Base-by-base conservation (phyloP, 2,113 vertebrate species). In the Artemisiospiza belli region DNA sequence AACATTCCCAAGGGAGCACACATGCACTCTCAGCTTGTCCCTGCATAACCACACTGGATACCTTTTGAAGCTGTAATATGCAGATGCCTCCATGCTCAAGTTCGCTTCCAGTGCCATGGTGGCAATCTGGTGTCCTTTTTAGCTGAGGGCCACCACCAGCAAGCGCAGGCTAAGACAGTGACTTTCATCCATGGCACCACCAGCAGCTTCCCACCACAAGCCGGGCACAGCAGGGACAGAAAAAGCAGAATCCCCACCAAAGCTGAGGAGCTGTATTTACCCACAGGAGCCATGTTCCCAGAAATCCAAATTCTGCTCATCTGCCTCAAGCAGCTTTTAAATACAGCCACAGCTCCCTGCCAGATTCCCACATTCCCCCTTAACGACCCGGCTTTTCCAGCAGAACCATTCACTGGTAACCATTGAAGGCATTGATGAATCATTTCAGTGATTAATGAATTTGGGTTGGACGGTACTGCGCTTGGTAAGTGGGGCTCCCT, bases 111-210 rank as follows among this genome's bases (percentile, higher is more conserved):
- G 97, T 3, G 98, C 97, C 8, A 99, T 20, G 7, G 98, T 97
- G 0, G 98, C 96, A 15, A 98, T 92, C 9, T 94, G 57, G 11
- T 99, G 98, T 25, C 98, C 98, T 73, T 96, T 59, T 30, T 95
- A 96, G 12, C 97, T 96, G 77, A 99, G 90, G 88, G 98, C 97
- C 43, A 95, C 95, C 31, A 98, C 66, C 25, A 98, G 58, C 1
- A 88, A 95, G 10, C 85, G 79, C 21, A 98, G 75, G n/a, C 97
- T 98, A 46, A 98, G 95, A 98, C 99, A 99, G 55, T 98, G 98
- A 62, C 98, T 99, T 44, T 98, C 98, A 4, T 99, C 99, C 82
- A 98, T 55, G 0, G 98, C 10, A 99, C 39, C 91, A 98, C 97
- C 87, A 99, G 70, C 63, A 99, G 76, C 63, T 97, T 98, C 12